phyloP scores from a whole-genome alignment of 2,113 vertebrate species.

The Eidolon helvum region DNA sequence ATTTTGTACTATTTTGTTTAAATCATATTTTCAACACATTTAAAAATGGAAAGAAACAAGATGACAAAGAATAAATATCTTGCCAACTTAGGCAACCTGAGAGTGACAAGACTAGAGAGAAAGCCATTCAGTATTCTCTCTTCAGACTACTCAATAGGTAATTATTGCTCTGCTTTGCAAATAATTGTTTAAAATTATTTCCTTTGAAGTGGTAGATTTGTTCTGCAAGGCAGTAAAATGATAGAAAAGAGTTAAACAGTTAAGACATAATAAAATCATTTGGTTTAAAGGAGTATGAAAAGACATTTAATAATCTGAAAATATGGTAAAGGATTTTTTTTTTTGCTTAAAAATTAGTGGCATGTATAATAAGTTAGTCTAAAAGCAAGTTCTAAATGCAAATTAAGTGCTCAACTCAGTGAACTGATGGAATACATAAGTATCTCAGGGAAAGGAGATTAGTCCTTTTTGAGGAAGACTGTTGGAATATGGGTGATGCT shows the following conservation, averaged over 20 bases:
- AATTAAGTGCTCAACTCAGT: background rate
- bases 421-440: background rate
- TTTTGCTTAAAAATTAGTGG: slow-evolving; percentile 17
- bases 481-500: background rate
- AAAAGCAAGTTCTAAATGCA: background rate
- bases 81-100: background rate
- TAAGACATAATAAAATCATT: background rate
- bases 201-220: slow-evolving; percentile 2
- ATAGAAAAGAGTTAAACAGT: background rate
- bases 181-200: background rate
- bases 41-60: background rate
- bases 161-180: background rate
- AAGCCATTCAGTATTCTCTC: background rate
- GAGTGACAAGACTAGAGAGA: background rate
- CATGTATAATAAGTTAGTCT: background rate
- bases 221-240: slow-evolving; percentile 15
- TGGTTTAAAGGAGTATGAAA: background rate
- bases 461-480: background rate
- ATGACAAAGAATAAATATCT: background rate
- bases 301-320: slow-evolving; percentile 29
- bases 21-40: slow-evolving; percentile 30
- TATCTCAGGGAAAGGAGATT: background rate
- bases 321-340: background rate
- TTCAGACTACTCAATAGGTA: background rate
- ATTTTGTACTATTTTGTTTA: background rate